Base-by-base conservation (phyloP, 2,888 invertebrate species). In the Tenthredo notha region DNA sequence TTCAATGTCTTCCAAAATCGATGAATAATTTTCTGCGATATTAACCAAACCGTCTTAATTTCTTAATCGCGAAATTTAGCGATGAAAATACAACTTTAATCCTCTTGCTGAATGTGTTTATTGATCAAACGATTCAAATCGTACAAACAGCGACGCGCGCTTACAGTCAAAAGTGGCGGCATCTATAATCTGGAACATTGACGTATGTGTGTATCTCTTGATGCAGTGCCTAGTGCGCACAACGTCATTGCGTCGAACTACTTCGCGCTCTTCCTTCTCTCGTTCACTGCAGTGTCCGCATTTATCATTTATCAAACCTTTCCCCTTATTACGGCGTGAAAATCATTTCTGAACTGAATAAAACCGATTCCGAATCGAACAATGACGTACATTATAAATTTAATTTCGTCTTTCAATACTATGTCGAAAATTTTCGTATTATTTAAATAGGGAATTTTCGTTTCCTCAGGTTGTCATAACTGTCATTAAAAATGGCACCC, bases 111-210 rank as follows among this genome's bases (percentile, higher is more conserved):
- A 80, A 40, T 40, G 25, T 80, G 80, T 80, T 67, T 84, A 90
- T 90, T 86, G 90, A 90, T 88, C 87, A 90, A 90, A 90, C 90
- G 87, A 86, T 85, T 80, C 40, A 58, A 80, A 80, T 61, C 40
- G 12, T 10, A 33, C 54, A 61, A 58, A 61, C 12, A 37, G 15
- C 77, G 78, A 54, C 80, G 58, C 61, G 80, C 80, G 80, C 40
- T 37, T n/a, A 15, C 61, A 37, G 12, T 50, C 40, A 25, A 29
- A 3, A 50, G 58, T 80, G 33, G 37, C 61, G 80, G 25, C 58
- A 80, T 61, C 80, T 80, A 40, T 25, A 40, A 78, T 78, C 43
- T 21, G 29, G 33, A 77, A 29, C 50, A 77, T 43, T 43, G 40
- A 74, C 72, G 72, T 54, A 29, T 40, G 25, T 54, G 25, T 15